Evolutionary conservation across 2,113 vertebrate species (phyloP), one percentile per base, ranked within the genome.

Genomic region (Psammodynastes pulverulentus): DNA sequence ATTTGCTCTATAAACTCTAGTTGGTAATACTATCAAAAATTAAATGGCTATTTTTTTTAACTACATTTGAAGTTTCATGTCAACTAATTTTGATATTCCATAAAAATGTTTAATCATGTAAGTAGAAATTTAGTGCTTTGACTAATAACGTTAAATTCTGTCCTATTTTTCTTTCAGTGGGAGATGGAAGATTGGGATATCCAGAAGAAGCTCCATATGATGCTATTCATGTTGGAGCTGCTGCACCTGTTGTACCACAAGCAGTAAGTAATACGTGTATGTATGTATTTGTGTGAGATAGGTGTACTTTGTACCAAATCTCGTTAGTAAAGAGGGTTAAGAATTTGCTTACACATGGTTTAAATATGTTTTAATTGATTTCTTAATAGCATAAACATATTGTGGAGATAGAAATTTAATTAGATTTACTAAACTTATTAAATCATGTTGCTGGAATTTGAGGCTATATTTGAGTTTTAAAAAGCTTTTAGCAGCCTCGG

Each of bases 191-290:
- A 91, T 93, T 98, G 98, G 99, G 99, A 39, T 95, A 97, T 91
- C 85, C 95, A 7, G 98, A 98, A 94, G 99, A 99, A 97, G 99
- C 99, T 21, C 99, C 99, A 13, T 99, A 98, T 79, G 99, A 99
- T 94, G 99, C 99, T 1, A 99, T 99, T 94, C 99, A 99, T 17
- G 99, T 99, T 9, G 99, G 99, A 93, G 99, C 99, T 58, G 99
- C 99, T 90, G 99, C 99, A 92, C 98, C 99, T 0, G 98, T 97
- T 85, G 99, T 99, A 90, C 99, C 99, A 87, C 98, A 99, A 97
- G 99, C 99, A 95, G 99, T 99, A 97, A 97, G 99, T 98, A 67
- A 62, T 62, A 58, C 3, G 3, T 29, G 3, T 58, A 4, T 56
- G 23, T 56, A 72, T 94, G 21, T 96, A 43, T 95, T 54, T 53